A percentile compares a stretch with the other conserved stretches of the same genome.
Conservation (phyloP, 53 echinoderm and acorn worm species). For the Holothuria leucospilota region DNA sequence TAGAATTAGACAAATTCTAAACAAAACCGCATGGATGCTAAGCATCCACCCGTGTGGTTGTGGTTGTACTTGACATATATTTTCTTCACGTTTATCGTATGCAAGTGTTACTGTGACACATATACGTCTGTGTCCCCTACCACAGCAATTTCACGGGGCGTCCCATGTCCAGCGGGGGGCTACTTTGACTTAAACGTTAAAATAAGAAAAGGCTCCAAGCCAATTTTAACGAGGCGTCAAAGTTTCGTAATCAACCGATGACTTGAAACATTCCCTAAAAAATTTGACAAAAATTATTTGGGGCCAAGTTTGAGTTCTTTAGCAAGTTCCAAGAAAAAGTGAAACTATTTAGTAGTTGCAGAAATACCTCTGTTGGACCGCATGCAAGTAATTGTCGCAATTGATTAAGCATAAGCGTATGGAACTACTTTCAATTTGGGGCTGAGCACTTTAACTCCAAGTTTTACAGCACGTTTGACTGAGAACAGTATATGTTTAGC, state of each 20-base stretch:
- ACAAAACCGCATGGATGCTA: slow-evolving; percentile 14
- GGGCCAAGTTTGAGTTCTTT: too few species aligned
- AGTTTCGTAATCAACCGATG: slow-evolving; percentile 2
- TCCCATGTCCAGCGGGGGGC: slow-evolving; percentile 22
- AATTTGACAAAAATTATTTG: too few species aligned
- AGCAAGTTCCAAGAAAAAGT: too few species aligned
- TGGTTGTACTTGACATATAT: not conserved
- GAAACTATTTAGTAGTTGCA: too few species aligned
- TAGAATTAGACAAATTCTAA: not conserved
- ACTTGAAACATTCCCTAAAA: not conserved
- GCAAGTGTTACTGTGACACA: slow-evolving; percentile 37
- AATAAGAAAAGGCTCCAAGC: slow-evolving; percentile 9
- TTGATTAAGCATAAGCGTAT: too few species aligned
- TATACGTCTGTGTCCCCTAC: not conserved
- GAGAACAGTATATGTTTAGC: too few species aligned
- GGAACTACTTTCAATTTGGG: too few species aligned
- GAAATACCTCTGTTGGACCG: too few species aligned
- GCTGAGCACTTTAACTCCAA: too few species aligned
- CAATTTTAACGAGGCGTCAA: slow-evolving; percentile 31
- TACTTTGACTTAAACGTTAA: not conserved
- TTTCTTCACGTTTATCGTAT: not conserved
- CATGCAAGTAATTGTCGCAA: too few species aligned
- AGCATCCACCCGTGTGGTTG: slow-evolving; percentile 10
- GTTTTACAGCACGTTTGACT: too few species aligned
- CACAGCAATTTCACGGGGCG: slow-evolving; percentile 20